Base-by-base conservation (phyloP, 2,113 vertebrate genomes). In the Campylomormyrus numenius region DNA sequence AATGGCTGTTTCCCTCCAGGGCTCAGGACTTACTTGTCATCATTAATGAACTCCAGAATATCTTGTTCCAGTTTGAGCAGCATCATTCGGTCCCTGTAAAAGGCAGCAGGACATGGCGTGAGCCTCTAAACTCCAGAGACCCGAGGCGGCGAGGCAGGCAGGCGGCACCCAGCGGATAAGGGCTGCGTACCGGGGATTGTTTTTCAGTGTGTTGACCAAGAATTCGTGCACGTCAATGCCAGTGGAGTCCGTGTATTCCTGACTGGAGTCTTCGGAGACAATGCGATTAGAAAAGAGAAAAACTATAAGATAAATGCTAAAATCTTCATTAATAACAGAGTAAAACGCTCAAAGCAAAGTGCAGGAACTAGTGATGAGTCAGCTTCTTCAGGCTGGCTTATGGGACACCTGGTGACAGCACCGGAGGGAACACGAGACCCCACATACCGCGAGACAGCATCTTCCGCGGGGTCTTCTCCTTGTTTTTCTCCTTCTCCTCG, bases 131-230 rank as follows among this genome's bases (percentile, higher is more conserved):
- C 35, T 80, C 74, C 35, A 42, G 74, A 80, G 27, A 19, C 35
- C 15, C 35, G 74, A 19, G 17, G 31, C 35, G 17, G 4, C 6
- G 15, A 80, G 35, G 74, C 31, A 31, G 66, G 66, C 66, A 19
- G 15, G 35, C 35, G 5, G 1, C 13, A 39, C 21, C 7, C 24
- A 24, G 4, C 0, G 10, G 52, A 35, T 42, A 58, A 35, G 52
- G 2, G 5, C 53, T 9, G 27, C 87, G 15, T 97, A 99, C 98
- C 98, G 97, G 96, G 98, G 98, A 94, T 99, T 99, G 96, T 99
- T 99, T 96, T 99, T 99, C 97, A 99, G 98, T 97, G 98, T 99
- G 96, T 98, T 99, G 96, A 99, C 98, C 97, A 99, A 96, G 97
- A 99, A 99, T 96, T 99, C 98, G 90, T 99, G 98, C 93, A 99